Evolutionary conservation across 2,888 invertebrate genomes (phyloP).

Genomic region (Cryptosula pallasiana): DNA sequence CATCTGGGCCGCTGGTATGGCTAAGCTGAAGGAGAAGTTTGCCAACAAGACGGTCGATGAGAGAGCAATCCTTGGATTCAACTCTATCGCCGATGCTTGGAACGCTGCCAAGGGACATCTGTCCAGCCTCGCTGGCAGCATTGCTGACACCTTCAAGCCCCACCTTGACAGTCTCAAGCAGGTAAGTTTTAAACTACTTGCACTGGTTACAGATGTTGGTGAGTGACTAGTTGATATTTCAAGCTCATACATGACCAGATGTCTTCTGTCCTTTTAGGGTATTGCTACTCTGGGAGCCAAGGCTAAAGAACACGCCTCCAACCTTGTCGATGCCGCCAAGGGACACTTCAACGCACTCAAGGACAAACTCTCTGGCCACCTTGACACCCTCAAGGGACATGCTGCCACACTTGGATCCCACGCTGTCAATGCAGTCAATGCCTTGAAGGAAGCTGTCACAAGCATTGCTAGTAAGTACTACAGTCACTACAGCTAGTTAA

Average conservation of each 20-base stretch:
- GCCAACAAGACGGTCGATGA: slow-evolving; percentile 20
- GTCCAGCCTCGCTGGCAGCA: background rate
- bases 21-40: slow-evolving; percentile 15
- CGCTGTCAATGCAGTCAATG: background rate
- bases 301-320: background rate
- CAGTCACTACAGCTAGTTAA: too few species aligned
- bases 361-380: slow-evolving; percentile 3
- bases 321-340: background rate
- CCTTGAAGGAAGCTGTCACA: background rate
- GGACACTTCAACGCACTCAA: background rate
- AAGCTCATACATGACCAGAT: too few species aligned
- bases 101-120: background rate
- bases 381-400: slow-evolving; percentile 19
- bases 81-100: slow-evolving; percentile 15
- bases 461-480: slow-evolving; percentile 1
- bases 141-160: slow-evolving; percentile 15
- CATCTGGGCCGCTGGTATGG: background rate
- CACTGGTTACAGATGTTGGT: too few species aligned
- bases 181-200: background rate
- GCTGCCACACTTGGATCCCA: slow-evolving; percentile 6
- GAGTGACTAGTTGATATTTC: too few species aligned
- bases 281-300: background rate
- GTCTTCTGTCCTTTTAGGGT: too few species aligned
- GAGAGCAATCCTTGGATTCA: slow-evolving; percentile 20
- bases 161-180: background rate